Evolutionary conservation across 2,113 vertebrate species (phyloP).

Genomic region (Fulica atra): DNA sequence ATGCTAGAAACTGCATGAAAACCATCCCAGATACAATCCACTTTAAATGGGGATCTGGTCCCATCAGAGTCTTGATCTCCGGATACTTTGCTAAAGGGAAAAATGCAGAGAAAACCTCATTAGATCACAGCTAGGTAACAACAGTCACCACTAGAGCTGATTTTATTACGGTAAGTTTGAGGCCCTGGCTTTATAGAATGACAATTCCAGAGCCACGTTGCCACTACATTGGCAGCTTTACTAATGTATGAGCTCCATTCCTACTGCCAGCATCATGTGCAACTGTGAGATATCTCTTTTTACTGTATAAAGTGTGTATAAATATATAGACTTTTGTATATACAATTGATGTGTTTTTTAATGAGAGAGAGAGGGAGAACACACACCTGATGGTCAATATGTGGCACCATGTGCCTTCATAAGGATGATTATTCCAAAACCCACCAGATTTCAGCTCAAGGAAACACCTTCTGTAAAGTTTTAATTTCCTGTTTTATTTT

Average conservation of each 20-base stretch:
- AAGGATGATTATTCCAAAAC: not conserved
- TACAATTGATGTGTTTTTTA: no score
- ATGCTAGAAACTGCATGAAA: conserved; percentile 85
- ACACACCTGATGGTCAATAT: not conserved
- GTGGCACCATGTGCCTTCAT: not conserved
- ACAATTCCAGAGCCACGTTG: not conserved
- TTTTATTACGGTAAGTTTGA: not conserved
- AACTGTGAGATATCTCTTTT: not conserved
- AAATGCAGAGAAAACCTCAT: conserved; percentile 1
- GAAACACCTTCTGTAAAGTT: not conserved
- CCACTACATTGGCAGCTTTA: not conserved
- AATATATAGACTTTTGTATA: no score
- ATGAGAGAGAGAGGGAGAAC: no score
- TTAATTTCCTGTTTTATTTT: not conserved
- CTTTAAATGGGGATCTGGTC: conserved; percentile 90
- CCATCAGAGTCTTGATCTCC: conserved; percentile 93
- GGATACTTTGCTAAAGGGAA: conserved; percentile 89
- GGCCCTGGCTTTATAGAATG: not conserved
- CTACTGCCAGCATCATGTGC: not conserved
- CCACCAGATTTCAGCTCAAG: not conserved
- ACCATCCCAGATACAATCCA: conserved; percentile 94
- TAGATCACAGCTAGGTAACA: not conserved
- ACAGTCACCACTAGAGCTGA: not conserved
- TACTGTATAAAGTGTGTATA: no score
- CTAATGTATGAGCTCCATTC: not conserved